Percentiles rank a stretch among this genome's conserved stretches.
phyloP scores from a whole-genome alignment of 2,113 vertebrate species.

The Fregata magnificens region DNA sequence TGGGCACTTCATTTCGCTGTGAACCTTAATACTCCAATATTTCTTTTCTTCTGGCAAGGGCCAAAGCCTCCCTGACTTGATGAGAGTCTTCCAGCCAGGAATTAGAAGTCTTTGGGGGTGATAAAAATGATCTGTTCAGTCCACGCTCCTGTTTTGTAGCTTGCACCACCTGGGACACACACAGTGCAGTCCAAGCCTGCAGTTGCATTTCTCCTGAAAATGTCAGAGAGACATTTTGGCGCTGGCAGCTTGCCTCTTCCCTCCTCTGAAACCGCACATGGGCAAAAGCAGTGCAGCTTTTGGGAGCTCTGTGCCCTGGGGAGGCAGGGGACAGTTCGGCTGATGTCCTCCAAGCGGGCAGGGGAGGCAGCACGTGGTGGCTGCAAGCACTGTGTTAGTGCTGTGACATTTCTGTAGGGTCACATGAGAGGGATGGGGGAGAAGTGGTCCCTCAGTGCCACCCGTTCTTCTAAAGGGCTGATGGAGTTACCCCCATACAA shows the following conservation, averaged over 20 bases:
- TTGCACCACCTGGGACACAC: background rate
- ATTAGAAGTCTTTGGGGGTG: background rate
- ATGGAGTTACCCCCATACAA: background rate
- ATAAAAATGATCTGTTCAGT: background rate
- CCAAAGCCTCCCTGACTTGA: background rate
- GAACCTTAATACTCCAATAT: background rate
- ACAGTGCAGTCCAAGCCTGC: background rate
- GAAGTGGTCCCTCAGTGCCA: background rate
- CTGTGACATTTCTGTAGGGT: background rate
- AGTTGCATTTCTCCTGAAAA: background rate
- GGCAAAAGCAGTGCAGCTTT: background rate
- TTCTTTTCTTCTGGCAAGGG: background rate
- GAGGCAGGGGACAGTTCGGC: background rate
- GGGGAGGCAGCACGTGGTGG: fast-evolving
- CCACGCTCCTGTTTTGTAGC: background rate
- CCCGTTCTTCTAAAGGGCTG: background rate
- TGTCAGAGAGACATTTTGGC: background rate
- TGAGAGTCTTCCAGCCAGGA: background rate
- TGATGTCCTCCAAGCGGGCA: background rate
- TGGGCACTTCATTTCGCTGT: background rate
- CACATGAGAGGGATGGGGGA: background rate
- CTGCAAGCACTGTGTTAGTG: background rate
- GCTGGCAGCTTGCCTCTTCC: background rate
- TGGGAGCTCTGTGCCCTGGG: fast-evolving
- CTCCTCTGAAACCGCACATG: background rate